Evolutionary conservation across 1,140 invertebrate genomes (phyloP).

Genomic region (Drosophila elegans): DNA sequence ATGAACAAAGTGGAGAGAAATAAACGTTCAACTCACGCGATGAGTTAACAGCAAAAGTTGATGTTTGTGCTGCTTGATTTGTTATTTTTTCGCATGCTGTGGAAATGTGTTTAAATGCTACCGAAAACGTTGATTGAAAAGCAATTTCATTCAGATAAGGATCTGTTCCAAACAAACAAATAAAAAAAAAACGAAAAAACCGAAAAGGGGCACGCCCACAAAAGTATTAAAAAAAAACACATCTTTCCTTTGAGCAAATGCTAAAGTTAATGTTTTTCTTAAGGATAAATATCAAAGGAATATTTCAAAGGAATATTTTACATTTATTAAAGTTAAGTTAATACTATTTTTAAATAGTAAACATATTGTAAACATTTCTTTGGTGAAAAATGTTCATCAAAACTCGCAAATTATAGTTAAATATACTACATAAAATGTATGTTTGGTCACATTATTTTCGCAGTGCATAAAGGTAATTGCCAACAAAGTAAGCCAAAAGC

Average conservation of each 20-base stretch:
- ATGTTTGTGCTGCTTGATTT: constrained; percentile 50
- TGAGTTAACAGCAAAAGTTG: constrained; percentile 74
- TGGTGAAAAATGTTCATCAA: no score
- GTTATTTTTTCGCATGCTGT: constrained; percentile 47
- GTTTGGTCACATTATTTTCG: constrained; percentile 8
- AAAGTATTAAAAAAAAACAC: neutral
- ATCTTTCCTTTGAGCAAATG: neutral
- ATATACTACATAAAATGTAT: no score
- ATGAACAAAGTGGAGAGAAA: constrained; percentile 43
- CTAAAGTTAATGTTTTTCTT: neutral
- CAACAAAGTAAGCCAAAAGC: constrained; percentile 28
- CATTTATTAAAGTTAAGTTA: no score
- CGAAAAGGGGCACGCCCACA: neutral
- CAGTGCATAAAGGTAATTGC: constrained; percentile 22
- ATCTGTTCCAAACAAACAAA: neutral
- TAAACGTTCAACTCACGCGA: constrained; percentile 72
- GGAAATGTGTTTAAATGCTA: constrained; percentile 28
- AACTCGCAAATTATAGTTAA: no score
- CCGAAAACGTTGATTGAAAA: constrained; percentile 45
- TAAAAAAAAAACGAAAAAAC: neutral
- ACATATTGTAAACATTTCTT: no score
- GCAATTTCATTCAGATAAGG: constrained; percentile 27
- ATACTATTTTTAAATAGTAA: no score
- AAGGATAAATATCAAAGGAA: no score
- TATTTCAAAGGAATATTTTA: no score